Evolutionary conservation across 1,140 invertebrate species (phyloP), one percentile per base, ranked within the genome.

Genomic region (Ips typographus): DNA sequence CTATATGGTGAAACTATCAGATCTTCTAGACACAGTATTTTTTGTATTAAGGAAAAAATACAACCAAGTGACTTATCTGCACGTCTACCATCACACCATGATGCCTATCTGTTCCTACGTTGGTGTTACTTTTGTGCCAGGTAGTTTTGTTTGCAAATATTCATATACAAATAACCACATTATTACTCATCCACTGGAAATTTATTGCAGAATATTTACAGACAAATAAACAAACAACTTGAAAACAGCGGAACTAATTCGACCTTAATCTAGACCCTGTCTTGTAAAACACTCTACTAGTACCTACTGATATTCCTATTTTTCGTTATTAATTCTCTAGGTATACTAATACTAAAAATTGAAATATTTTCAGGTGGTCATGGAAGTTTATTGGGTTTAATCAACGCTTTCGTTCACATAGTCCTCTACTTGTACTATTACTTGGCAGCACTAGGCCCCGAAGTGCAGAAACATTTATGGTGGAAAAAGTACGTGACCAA

Each of bases 401-500:
- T 96, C 71, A 98, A 97, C 79, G 89, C 91, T 2, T 90, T 92
- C 73, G 89, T 95, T 60, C 94, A 95, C 75, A 81, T 91, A 74
- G 71, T 88, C 86, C 94, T 95, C 92, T 95, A 95, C 76, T 81
- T 85, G 0, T 95, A 95, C 77, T 95, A 95, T 76, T 83, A 93
- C 75, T 81, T 95, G 1, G 85, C 93, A 0, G 91, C 92, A 0
- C 81, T 94, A 70, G 93, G 93, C 39, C 93, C 93, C 1, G 81
- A 87, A 38, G 87, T 93, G 77, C 91, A 93, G 78, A 92, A 92
- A 76, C 93, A 92, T 78, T 82, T 96, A 2, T 96, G 94, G 93
- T 96, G 94, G 93, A 96, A 96, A 80, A 93, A 89, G 76, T 90
- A 96, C 77, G 85, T 96, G 5, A 96, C 94, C 0, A 86, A 84